phyloP scores from a whole-genome alignment of 1,140 invertebrate species.

The Probaryconus sp. region DNA sequence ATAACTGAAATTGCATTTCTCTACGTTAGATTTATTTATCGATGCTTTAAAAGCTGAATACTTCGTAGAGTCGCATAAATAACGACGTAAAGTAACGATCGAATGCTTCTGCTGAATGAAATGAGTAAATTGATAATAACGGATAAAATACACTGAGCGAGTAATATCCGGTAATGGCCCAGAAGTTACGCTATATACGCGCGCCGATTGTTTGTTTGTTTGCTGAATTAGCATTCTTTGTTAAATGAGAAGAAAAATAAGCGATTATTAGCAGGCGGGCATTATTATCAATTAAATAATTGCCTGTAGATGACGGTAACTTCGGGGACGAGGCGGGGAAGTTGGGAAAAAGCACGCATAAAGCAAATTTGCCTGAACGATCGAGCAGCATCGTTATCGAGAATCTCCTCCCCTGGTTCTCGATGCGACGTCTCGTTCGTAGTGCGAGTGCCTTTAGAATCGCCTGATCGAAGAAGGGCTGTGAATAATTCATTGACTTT shows the following conservation, averaged over 20 bases:
- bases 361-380: slow-evolving; percentile 21
- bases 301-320: not conserved
- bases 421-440: slow-evolving; percentile 3
- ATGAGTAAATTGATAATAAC: too few species aligned
- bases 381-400: slow-evolving; percentile 29
- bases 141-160: too few species aligned
- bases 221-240: slow-evolving; percentile 13
- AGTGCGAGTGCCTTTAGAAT: slow-evolving; percentile 30
- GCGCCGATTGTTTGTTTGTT: slow-evolving; percentile 4
- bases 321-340: too few species aligned
- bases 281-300: slow-evolving; percentile 21
- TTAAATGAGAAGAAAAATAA: slow-evolving; percentile 6
- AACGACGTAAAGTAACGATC: too few species aligned
- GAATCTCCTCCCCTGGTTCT: not conserved
- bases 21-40: too few species aligned
- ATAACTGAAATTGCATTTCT: too few species aligned
- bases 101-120: too few species aligned
- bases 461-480: slow-evolving; percentile 53
- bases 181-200: too few species aligned
- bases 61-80: too few species aligned
- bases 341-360: slow-evolving; percentile 4
- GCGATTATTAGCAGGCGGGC: not conserved
- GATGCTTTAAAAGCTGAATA: too few species aligned
- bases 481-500: slow-evolving; percentile 71
- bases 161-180: too few species aligned